phyloP scores from a whole-genome alignment of 2,113 vertebrate species.

The Talpa occidentalis region DNA sequence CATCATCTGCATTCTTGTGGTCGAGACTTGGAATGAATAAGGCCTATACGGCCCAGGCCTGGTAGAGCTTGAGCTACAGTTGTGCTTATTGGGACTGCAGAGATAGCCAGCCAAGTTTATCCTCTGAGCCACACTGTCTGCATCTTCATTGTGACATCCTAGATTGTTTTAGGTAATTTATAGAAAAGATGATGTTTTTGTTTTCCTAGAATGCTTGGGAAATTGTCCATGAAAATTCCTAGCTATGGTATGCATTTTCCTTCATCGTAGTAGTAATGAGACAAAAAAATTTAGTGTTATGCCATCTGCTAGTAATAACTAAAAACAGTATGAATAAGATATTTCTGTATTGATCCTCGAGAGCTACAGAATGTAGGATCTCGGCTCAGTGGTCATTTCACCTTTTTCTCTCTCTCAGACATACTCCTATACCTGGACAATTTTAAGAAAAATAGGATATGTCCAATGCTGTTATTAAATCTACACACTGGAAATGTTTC shows the following conservation, averaged over 20 bases:
- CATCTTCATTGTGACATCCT: neutral
- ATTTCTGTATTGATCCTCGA: neutral
- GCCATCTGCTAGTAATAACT: neutral
- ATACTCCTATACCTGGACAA: neutral
- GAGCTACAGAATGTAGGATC: neutral
- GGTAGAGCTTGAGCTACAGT: fast-evolving
- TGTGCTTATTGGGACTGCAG: neutral
- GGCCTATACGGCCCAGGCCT: neutral
- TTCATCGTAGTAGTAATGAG: neutral
- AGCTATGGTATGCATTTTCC: neutral
- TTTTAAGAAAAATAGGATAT: neutral
- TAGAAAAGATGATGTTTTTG: neutral
- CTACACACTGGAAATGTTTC: conserved; percentile 12
- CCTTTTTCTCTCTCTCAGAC: neutral
- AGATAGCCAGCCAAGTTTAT: fast-evolving
- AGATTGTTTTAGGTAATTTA: neutral
- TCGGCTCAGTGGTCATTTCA: neutral
- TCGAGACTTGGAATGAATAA: neutral
- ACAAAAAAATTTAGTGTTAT: neutral
- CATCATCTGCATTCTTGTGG: fast-evolving
- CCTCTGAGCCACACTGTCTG: neutral
- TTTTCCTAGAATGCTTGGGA: neutral
- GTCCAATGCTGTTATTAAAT: neutral
- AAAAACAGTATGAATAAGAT: neutral
- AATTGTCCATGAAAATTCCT: neutral